Conservation (phyloP, 2,888 invertebrate species). For the Nematopogon swammerdamellus region DNA sequence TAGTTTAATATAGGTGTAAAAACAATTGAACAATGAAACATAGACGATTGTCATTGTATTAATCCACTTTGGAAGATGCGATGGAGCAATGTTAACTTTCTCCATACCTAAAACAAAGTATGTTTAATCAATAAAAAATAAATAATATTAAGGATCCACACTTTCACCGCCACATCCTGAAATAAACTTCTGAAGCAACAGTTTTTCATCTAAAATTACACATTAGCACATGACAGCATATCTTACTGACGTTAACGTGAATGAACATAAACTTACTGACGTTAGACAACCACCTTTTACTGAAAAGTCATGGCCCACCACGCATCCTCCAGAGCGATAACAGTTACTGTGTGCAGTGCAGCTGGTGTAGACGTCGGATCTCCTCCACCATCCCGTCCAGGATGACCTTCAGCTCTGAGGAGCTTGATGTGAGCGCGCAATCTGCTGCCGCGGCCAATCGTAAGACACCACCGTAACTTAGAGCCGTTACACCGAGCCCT, state of each 20-base stretch:
- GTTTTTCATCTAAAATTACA: no score
- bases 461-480: conserved; percentile 45
- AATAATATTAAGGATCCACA: not conserved
- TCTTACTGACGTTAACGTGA: no score
- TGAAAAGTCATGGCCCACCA: conserved; percentile 22
- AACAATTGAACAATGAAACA: no score
- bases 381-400: conserved; percentile 32
- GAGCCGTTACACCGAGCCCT: conserved; percentile 46
- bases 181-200: not conserved
- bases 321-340: not conserved
- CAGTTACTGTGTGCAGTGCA: conserved; percentile 15
- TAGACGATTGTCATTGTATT: no score
- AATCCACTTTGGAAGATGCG: no score
- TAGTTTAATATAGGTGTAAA: no score
- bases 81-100: conserved; percentile 12
- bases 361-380: conserved; percentile 23
- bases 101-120: conserved; percentile 19
- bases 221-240: no score
- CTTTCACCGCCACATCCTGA: not conserved
- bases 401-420: conserved; percentile 30
- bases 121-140: not conserved
- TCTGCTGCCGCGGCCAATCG: conserved; percentile 45
- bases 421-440: conserved; percentile 27
- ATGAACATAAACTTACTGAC: no score
- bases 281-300: no score